Evolutionary conservation across 1,140 invertebrate species (phyloP).

Genomic region (Limonius californicus): DNA sequence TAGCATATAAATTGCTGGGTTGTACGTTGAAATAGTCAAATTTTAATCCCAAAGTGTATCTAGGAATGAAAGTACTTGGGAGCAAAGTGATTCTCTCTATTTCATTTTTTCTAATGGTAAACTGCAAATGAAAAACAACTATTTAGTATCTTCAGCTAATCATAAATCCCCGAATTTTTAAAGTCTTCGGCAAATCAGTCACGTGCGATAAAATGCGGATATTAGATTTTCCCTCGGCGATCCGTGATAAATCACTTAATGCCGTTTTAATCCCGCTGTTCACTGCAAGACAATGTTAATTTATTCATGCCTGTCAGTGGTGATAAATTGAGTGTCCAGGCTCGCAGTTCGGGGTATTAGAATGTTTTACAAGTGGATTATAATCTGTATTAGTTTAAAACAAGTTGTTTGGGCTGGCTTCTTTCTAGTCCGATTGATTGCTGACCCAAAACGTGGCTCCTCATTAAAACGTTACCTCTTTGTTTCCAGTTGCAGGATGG

Average conservation of each 20-base stretch:
- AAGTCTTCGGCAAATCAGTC: too few species aligned
- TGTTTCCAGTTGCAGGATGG: constrained; percentile 59
- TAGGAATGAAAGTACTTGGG: too few species aligned
- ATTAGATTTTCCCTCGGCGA: constrained; percentile 38
- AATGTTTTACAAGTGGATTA: constrained; percentile 30
- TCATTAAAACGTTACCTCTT: neutral
- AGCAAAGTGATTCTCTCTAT: too few species aligned
- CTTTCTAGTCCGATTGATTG: neutral
- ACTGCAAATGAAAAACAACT: too few species aligned
- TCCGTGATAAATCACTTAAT: constrained; percentile 41
- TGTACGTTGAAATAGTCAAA: too few species aligned
- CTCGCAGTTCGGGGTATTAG: constrained; percentile 17
- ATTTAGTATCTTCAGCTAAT: too few species aligned
- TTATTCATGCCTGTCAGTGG: constrained; percentile 37
- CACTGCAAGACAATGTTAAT: constrained; percentile 40
- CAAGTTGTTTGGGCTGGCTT: neutral
- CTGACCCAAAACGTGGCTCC: too few species aligned
- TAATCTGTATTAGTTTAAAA: constrained; percentile 20
- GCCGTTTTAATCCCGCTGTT: constrained; percentile 37
- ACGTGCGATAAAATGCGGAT: constrained; percentile 33
- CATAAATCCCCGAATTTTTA: too few species aligned
- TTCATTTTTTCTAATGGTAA: too few species aligned
- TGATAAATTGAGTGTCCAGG: constrained; percentile 41
- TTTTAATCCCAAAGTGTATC: too few species aligned
- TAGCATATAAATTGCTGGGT: too few species aligned